Evolutionary conservation across 2,888 invertebrate genomes (phyloP), one percentile per base, ranked within the genome.

Genomic region (Arctia plantaginis): DNA sequence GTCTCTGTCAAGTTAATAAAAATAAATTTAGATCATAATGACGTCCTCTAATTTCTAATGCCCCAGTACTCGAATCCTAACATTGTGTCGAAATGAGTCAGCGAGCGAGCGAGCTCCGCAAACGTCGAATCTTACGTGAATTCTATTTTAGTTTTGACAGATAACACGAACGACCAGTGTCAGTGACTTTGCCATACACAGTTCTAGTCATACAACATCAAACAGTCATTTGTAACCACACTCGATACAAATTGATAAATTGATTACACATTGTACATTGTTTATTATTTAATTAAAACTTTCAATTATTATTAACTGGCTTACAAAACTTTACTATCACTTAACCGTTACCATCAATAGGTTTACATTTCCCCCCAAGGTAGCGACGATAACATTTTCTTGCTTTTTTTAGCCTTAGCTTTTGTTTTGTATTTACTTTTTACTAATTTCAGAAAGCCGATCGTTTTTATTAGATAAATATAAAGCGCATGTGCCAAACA

Each of bases 131-230:
- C 82, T 86, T 87, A 85, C 85, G 82, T 83, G 84, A 82, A 85
- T 84, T 86, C 89, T 89, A 89, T 89, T 89, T 89, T 85, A 85
- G 87, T 84, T 74, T 35, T 71, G 33, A 74, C 77, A 86, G 86
- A 86, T 88, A 88, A 83, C 84, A 82, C 47, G 18, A 62, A 51
- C 64, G 72, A 69, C 77, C 18, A 77, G 82, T 87, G 89, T 89
- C 89, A 89, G 82, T 89, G 89, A 88, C 89, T 88, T 79, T 66
- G 20, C 27, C 27, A 67, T 39, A 66, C 44, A 69, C 68, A 78
- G 68, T 66, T 64, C 67, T 64, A 55, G 72, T 76, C 77, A 78
- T 76, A 71, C 73, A 64, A 66, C 62, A 66, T 66, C 66, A 66
- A 66, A 81, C 79, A 33, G 55, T 75, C 72, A 76, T 82, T 67